Base-by-base conservation (phyloP, 2,113 vertebrate genomes). In the Gymnorhina tibicen region DNA sequence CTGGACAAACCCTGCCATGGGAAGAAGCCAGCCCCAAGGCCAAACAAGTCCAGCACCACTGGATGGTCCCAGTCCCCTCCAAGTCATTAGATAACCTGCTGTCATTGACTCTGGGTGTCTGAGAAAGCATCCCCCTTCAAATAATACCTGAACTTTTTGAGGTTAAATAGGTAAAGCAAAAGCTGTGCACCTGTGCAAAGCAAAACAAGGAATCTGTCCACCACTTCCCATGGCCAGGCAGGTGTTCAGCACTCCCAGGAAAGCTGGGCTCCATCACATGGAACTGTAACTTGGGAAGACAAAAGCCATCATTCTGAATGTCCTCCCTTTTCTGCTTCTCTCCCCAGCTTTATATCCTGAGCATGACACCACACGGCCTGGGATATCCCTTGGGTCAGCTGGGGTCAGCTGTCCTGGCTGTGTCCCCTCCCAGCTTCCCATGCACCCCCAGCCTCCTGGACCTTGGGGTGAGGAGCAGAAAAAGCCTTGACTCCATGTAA, bases 181-280 rank as follows among this genome's bases (percentile, higher is more conserved):
- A 75, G 6, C 5, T n/a, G 28, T 39, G 24, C 16, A 21, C 19
- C 14, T 0, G 0, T 21, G 16, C 39, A 46, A 39, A 26, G 39
- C 27, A 53, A 60, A 82, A 8, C 20, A 67, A 21, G 13, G 28
- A 53, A 28, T 41, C 16, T 7, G 4, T 46, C n/a, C 33, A 30
- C 28, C 24, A 26, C 26, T n/a, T 60, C 46, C 39, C 69, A 9
- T 22, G 11, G 42, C 9, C 39, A 67, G 46, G 60, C 19, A 52
- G 20, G 23, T 12, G 23, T n/a, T 67, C 69, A 75, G 19, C 19
- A 68, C 30, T n/a, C 39, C 53, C 39, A 53, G 78, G 53, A 60
- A 46, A 82, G 24, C 53, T 46, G 39, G 33, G 20, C 20, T 59
- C 53, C 24, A 15, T 4, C 60, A 24, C 20, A 10, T 6, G 7